A percentile compares a stretch with the other conserved stretches of the same genome.
These are phyloP conservation scores for Hyla sarda DNA, from an alignment of 2,113 vertebrate species.

Conservation along the genomic window DNA sequence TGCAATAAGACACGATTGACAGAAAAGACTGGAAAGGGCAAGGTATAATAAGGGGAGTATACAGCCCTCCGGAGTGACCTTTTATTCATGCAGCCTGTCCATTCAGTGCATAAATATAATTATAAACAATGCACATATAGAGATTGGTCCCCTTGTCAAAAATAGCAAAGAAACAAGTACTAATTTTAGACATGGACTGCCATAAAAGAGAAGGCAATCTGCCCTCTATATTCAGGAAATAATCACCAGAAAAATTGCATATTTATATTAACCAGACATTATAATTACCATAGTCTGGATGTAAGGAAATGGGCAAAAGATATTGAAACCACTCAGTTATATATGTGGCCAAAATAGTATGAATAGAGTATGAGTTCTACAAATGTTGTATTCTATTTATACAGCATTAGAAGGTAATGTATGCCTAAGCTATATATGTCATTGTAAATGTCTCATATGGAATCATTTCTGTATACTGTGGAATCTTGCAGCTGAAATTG, in stretches of 20 bases:
- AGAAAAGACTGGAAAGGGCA: neutral
- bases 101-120: neutral
- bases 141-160: neutral
- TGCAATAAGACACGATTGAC: slow-evolving; percentile 8
- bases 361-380: neutral
- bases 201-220: neutral
- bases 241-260: neutral
- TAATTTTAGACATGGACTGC: neutral
- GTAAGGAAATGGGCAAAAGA: neutral
- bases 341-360: neutral
- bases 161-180: neutral
- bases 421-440: no score
- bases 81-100: neutral
- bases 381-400: neutral
- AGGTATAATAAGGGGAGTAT: neutral
- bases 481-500: no score
- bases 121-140: neutral
- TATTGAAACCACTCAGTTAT: neutral
- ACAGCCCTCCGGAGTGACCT: neutral
- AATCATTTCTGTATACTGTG: no score
- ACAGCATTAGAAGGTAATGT: no score
- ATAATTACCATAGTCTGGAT: neutral
- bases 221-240: neutral
- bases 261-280: neutral
- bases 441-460: no score